These are phyloP conservation scores for Danio choprae DNA, from an alignment of 2,797 vertebrate genomes.

Conservation along the genomic window DNA sequence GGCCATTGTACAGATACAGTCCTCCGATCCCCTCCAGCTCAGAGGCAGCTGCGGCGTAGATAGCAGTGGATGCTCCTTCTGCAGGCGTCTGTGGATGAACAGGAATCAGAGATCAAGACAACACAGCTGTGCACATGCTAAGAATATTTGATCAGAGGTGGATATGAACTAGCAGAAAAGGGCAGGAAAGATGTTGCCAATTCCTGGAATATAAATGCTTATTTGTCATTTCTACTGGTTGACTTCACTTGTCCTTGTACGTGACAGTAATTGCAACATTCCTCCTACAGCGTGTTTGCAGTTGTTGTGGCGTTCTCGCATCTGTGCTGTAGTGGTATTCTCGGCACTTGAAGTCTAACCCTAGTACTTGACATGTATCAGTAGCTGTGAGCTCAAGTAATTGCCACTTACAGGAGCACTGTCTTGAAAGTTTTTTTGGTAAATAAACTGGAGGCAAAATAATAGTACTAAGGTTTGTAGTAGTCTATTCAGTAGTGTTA, in stretches of 20 bases:
- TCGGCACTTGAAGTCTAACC: slow-evolving; percentile 12
- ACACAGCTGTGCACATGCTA: background rate
- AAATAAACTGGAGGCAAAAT: slow-evolving; percentile 1
- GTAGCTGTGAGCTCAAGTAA: slow-evolving; percentile 3
- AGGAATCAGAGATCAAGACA: slow-evolving; percentile 18
- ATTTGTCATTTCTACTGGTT: background rate
- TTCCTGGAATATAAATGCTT: background rate
- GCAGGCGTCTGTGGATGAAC: slow-evolving; percentile 82
- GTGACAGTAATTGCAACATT: slow-evolving; percentile 1
- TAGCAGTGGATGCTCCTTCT: slow-evolving; percentile 83
- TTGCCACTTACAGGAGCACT: slow-evolving; percentile 1
- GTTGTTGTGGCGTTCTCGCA: background rate
- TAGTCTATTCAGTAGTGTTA: background rate
- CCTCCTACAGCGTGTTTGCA: background rate
- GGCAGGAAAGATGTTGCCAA: background rate
- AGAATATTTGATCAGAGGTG: background rate
- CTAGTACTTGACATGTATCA: slow-evolving; percentile 24
- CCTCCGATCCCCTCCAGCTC: slow-evolving; percentile 86
- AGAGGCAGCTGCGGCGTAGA: slow-evolving; percentile 79
- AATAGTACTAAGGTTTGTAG: background rate
- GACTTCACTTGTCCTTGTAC: background rate
- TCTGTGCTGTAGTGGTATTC: slow-evolving; percentile 10
- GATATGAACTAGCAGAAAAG: background rate
- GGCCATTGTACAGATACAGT: slow-evolving; percentile 88
- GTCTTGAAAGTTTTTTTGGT: background rate